Evolutionary conservation across 2,888 invertebrate genomes (phyloP), one percentile per base, ranked within the genome.

Genomic region (Steinernema scapterisci): DNA sequence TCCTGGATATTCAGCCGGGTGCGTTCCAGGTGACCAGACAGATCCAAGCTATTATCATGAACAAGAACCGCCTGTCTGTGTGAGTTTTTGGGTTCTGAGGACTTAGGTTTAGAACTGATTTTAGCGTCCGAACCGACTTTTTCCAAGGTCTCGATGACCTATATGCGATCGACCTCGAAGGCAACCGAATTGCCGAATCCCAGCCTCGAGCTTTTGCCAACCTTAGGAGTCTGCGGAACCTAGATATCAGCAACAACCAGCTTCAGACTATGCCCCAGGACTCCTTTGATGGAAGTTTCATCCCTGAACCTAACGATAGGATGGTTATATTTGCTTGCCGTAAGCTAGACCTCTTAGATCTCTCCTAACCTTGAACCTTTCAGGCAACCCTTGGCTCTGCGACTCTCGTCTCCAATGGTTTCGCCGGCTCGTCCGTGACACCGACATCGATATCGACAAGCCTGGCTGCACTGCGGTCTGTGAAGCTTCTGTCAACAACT

Each of bases 331-430:
- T 86, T 76, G 83, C 82, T 7, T 87, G 86, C 75, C 86, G 86
- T 85, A 73, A 74, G 81, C 76, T 23, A 11, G 5, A 11, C 52
- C 19, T 7, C 7, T 19, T 16, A 7, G 13, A 9, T 7, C 7
- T 45, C 9, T 45, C 45, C 7, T 45, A 45, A 45, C 45, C 45
- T 5, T 44, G 31, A 27, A 31, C 0, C 27, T n/a, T 83, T 52
- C 78, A 86, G 87, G 79, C 25, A 87, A 87, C 73, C 87, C 87
- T 13, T 87, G 87, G 87, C 77, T 84, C 77, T 87, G 87, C 77
- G 86, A 87, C 80, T 81, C 78, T 51, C 76, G 80, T 9, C 78
- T 87, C 44, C 82, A 81, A 72, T 87, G 87, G 87, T 86, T 87
- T 81, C 83, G 87, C 5, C 81, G 82, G n/a, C 77, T 87, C 75